These are phyloP conservation scores for Coracias cyanogaster DNA, from an alignment of 2,797 vertebrate genomes.

Conservation along the genomic window DNA sequence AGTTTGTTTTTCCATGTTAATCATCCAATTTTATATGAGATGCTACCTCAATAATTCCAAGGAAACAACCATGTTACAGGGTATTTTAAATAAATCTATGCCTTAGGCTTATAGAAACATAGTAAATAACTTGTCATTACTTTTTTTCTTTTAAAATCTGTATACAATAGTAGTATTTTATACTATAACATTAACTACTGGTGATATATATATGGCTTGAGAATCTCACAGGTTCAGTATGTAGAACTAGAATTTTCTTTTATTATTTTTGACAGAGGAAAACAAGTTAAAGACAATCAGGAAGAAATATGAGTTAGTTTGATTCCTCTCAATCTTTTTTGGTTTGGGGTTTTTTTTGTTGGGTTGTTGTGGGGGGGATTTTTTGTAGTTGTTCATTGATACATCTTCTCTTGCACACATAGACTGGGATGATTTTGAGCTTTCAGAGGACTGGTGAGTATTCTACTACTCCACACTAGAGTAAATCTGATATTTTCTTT, in stretches of 20 bases:
- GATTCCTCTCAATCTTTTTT: background rate
- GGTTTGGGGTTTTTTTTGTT: background rate
- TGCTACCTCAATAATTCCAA: slow-evolving; percentile 5
- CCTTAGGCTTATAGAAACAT: background rate
- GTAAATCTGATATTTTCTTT: background rate
- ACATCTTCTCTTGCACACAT: background rate
- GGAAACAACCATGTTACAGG: background rate
- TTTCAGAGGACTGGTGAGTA: background rate
- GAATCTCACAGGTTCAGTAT: background rate
- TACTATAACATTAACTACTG: background rate
- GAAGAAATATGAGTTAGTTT: background rate
- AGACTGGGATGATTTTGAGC: background rate
- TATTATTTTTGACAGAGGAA: background rate
- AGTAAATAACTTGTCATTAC: background rate
- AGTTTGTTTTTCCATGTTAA: slow-evolving; percentile 39
- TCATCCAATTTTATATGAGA: slow-evolving; percentile 9
- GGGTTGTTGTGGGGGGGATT: fast-evolving
- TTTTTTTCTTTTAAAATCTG: background rate
- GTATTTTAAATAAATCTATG: background rate
- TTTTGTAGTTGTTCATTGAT: background rate
- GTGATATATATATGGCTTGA: background rate
- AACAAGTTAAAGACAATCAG: background rate
- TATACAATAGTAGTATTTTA: background rate
- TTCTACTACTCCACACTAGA: background rate
- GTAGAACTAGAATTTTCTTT: background rate